Percentiles rank a stretch among this genome's conserved stretches.
These are phyloP conservation scores for Brassicogethes aeneus DNA, from an alignment of 2,888 invertebrate species.

Conservation along the genomic window DNA sequence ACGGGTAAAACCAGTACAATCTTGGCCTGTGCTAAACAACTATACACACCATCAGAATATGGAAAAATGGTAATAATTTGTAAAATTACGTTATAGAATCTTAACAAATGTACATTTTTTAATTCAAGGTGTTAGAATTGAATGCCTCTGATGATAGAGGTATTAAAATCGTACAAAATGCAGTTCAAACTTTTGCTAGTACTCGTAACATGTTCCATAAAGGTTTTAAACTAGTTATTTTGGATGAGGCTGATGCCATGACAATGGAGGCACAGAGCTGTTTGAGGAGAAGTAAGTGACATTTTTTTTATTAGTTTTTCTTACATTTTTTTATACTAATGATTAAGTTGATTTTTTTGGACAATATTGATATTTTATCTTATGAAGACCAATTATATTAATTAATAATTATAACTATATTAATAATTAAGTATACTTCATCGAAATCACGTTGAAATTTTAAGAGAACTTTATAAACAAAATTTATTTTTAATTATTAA, in stretches of 20 bases:
- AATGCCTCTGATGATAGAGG: conserved; percentile 99
- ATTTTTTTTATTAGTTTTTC: too few species aligned
- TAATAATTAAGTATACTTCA: too few species aligned
- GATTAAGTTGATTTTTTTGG: conserved; percentile 1
- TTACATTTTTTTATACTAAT: conserved; percentile 5
- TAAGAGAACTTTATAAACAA: too few species aligned
- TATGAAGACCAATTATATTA: too few species aligned
- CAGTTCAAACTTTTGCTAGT: conserved; percentile 93
- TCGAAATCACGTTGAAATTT: too few species aligned
- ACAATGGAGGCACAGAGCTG: conserved; percentile 99
- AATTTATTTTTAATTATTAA: too few species aligned
- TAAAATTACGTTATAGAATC: neutral
- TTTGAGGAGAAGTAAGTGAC: conserved; percentile 71
- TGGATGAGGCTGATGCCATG: conserved; percentile 99
- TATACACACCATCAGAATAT: conserved; percentile 84
- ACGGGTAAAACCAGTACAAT: conserved; percentile 98
- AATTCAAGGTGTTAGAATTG: conserved; percentile 66
- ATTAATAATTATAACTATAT: too few species aligned
- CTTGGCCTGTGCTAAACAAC: conserved; percentile 85
- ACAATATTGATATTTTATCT: neutral
- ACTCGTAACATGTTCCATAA: conserved; percentile 91
- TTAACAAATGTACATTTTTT: neutral
- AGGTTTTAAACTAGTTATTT: conserved; percentile 89
- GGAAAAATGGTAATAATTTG: conserved; percentile 61
- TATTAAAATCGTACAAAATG: conserved; percentile 88